phyloP scores from a whole-genome alignment of 2,113 vertebrate genomes.

The Cathartes aura region DNA sequence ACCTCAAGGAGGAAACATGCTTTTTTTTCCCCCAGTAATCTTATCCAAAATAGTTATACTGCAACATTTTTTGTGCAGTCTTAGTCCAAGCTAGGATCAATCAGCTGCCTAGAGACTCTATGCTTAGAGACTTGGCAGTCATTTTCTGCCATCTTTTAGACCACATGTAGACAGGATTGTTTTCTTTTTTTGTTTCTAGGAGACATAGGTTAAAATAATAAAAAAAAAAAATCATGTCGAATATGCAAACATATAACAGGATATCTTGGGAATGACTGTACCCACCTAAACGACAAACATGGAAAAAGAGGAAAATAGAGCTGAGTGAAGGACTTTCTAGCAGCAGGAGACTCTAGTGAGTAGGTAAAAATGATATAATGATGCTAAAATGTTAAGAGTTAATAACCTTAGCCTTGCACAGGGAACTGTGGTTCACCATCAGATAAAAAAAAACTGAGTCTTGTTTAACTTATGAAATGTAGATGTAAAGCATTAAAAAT shows the following conservation, averaged over 20 bases:
- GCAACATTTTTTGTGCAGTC: background rate
- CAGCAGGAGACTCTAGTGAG: background rate
- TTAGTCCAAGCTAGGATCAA: background rate
- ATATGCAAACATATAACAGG: background rate
- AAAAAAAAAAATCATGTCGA: background rate
- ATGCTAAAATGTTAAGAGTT: background rate
- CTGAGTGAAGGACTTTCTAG: background rate
- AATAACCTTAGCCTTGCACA: background rate
- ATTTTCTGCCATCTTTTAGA: background rate
- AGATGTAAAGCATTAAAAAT: background rate
- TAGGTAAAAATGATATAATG: background rate
- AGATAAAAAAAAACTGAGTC: background rate
- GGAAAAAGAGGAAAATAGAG: background rate
- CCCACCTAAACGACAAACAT: background rate
- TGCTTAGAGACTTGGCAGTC: background rate
- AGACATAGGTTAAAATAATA: background rate
- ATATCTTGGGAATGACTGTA: background rate
- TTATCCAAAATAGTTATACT: background rate
- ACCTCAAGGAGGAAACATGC: background rate
- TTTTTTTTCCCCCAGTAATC: background rate
- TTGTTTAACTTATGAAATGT: background rate
- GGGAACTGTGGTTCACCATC: background rate
- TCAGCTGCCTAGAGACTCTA: background rate
- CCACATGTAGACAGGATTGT: fast-evolving
- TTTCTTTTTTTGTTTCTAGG: background rate